Base-by-base conservation (phyloP, 2,797 vertebrate genomes). In the Rhinoraja longicauda region DNA sequence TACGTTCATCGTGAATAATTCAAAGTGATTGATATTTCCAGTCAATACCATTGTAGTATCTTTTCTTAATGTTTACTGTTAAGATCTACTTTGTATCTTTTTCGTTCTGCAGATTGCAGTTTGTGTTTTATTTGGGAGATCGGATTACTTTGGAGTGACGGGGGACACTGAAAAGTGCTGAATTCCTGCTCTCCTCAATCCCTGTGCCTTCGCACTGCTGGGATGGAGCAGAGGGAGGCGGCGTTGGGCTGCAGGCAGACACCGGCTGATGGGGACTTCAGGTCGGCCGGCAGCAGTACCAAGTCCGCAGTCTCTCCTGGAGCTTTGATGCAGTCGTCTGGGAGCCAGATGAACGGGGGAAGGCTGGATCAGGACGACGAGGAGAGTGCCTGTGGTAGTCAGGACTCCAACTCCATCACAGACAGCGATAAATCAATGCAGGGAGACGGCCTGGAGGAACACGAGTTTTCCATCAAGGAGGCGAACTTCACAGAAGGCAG, bases 381-480 rank as follows among this genome's bases (percentile, higher is more conserved):
- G 93, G 97, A 98, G 77, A 96, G 96, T 93, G 96, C 97, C 5
- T 96, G 97, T 70, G 96, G 96, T 94, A 97, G 98, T 0, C 95
- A 97, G 95, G 97, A 98, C 95, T 96, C 96, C 93, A 97, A 97
- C 94, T 98, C 97, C 17, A 97, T 97, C 0, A 96, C 97, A 0
- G 97, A 97, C 95, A 98, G 97, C 0, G 97, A 98, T 95, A 98
- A 97, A 93, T 98, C 97, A 97, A 96, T 96, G 93, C 96, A 96
- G 0, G 96, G 96, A 93, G 97, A 98, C 0, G 97, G 96, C 93
- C 93, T 98, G 94, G 97, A 98, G 93, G 97, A 99, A 93, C 98
- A 99, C 96, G 99, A 99, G 93, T 99, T 99, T 97, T 99, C 98
- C 94, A 99, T 99, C 96, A 99, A 99, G 96, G 99, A 99, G 95